Conservation (phyloP, 2,797 vertebrate species). For the Myiotriccus ornatus region DNA sequence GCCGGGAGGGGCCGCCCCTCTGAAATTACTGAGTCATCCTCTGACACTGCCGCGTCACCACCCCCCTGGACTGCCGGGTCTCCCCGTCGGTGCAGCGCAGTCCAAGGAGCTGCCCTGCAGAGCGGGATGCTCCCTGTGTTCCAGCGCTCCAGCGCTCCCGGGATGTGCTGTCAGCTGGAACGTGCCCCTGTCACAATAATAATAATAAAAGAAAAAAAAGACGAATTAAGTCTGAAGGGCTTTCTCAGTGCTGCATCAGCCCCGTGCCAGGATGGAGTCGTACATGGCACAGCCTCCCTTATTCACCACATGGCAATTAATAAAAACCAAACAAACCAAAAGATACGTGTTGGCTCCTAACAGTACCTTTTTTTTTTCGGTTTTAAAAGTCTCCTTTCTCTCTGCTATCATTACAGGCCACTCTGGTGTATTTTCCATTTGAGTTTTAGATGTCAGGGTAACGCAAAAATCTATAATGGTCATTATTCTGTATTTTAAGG, state of each 20-base stretch:
- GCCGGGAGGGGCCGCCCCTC: no score
- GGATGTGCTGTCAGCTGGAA: neutral
- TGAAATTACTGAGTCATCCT: neutral
- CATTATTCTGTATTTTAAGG: slow-evolving; percentile 2
- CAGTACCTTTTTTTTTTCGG: neutral
- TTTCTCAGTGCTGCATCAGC: neutral
- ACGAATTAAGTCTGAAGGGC: neutral
- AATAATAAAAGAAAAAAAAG: neutral
- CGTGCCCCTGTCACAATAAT: neutral
- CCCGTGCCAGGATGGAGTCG: neutral
- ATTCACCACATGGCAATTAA: neutral
- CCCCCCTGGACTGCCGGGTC: neutral
- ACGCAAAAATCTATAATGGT: slow-evolving; percentile 1
- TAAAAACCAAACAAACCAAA: neutral
- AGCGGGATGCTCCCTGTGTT: fast-evolving
- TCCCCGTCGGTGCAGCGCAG: no score
- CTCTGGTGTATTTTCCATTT: neutral
- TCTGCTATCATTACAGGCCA: neutral
- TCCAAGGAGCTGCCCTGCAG: neutral
- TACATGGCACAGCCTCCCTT: neutral
- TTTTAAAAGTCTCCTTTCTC: neutral
- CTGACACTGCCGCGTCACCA: neutral
- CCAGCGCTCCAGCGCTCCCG: fast-evolving
- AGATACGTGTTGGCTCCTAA: neutral
- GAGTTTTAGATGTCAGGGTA: neutral